Base-by-base conservation (phyloP, 92 coral and sea anemone species). In the Paramuricea clavata region DNA sequence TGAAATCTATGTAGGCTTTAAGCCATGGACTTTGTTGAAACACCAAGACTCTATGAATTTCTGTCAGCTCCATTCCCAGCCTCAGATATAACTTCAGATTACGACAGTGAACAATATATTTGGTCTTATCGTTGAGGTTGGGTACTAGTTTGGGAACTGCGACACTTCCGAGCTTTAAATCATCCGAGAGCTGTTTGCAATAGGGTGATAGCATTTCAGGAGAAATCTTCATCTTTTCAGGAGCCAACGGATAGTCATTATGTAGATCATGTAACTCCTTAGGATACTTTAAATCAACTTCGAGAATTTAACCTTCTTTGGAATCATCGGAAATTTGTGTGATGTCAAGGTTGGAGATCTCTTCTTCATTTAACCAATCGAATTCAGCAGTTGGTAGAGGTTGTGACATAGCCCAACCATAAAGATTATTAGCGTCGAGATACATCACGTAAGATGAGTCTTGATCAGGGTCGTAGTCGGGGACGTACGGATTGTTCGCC, bases 201-300 rank as follows among this genome's bases (percentile, higher is more conserved):
- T 88, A 88, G 34, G 77, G 39, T 3, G 69, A 56, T 6, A 42
- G 65, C 81, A 56, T 54, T 0, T 80, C 79, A 31, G 34, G 8
- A 3, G 61, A 15, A 22, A 83, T 56, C 23, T 71, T 60, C 60
- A 19, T 27, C 22, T 34, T 28, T 43, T 70, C 88, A 0, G 88
- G 77, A 6, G 91, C 88, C 12, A 82, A 82, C 1, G 84, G 87
- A 49, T 81, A 88, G 22, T 82, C 88, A 49, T 88, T 88, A 61
- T 88, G 91, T 3, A 21, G 76, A 26, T 73, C 67, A 64, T 85
- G 88, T 12, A 49, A 26, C 0, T 85, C 26, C 23, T 47, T 31
- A 6, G 82, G 71, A 76, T 57, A 85, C 16, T 74, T 47, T 6
- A 85, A 32, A 73, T 85, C 83, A 5, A 74, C 83, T 34, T 49